Percentiles rank a stretch among this genome's conserved stretches.
phyloP scores from a whole-genome alignment of 2,888 invertebrate genomes.

The Ethmia dodecea region DNA sequence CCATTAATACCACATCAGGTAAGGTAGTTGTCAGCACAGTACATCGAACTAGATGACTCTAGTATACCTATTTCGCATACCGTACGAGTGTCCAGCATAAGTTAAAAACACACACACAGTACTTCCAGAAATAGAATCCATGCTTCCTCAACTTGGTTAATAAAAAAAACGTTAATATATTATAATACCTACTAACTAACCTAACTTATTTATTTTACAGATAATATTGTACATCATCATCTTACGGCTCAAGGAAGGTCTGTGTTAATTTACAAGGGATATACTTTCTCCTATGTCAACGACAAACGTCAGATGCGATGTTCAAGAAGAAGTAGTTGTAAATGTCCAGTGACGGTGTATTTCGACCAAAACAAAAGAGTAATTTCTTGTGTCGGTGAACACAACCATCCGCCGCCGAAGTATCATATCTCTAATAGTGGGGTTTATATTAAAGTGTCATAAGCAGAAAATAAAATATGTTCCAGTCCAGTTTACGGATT shows the following conservation, averaged over 20 bases:
- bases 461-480: no score
- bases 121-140: no score
- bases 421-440: conserved; percentile 13
- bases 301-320: not conserved
- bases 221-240: not conserved
- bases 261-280: conserved; percentile 14
- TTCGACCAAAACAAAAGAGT: conserved; percentile 13
- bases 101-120: no score
- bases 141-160: no score
- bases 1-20: no score
- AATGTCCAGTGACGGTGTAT: conserved; percentile 11
- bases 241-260: conserved; percentile 5
- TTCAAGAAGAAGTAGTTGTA: not conserved
- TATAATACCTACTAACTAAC: no score
- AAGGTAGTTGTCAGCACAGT: no score
- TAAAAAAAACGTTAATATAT: no score
- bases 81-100: no score
- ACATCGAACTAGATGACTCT: no score
- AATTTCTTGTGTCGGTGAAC: conserved; percentile 4
- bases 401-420: conserved; percentile 21
- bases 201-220: conserved; percentile 6
- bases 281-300: conserved; percentile 1
- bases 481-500: no score
- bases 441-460: conserved; percentile 8
- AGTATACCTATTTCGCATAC: no score